phyloP scores from a whole-genome alignment of 1,140 invertebrate species.

The Reticulitermes speratus region DNA sequence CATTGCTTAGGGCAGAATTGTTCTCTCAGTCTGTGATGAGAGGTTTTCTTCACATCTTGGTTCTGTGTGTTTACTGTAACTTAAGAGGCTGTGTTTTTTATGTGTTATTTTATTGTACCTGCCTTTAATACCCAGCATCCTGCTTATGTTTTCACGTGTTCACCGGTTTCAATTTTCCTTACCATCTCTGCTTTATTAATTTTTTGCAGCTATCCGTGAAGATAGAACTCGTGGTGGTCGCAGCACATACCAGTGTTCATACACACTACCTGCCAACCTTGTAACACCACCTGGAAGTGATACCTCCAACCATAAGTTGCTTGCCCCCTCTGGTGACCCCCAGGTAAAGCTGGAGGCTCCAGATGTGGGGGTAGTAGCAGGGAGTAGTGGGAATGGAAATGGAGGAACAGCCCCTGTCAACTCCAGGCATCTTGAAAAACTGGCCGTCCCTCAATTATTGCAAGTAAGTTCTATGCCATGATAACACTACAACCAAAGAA shows the following conservation, averaged over 20 bases:
- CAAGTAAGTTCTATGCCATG: constrained; percentile 46
- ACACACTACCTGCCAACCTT: constrained; percentile 67
- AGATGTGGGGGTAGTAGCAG: constrained; percentile 38
- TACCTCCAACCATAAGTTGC: constrained; percentile 23
- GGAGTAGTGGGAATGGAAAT: constrained; percentile 39
- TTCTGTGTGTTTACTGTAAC: too few relatives aligned
- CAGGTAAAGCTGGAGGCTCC: constrained; percentile 40
- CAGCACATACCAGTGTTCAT: constrained; percentile 93
- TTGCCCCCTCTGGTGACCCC: constrained; percentile 36
- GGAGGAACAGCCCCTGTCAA: constrained; percentile 32
- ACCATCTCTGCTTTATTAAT: too few relatives aligned
- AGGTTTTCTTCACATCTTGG: too few relatives aligned
- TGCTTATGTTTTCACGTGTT: too few relatives aligned
- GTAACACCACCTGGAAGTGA: constrained; percentile 30
- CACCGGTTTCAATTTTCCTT: too few relatives aligned
- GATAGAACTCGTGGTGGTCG: constrained; percentile 92
- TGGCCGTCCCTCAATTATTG: constrained; percentile 54
- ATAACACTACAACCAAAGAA: too few relatives aligned
- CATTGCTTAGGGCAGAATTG: too few relatives aligned
- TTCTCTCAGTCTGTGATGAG: too few relatives aligned
- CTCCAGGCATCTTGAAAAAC: constrained; percentile 40
- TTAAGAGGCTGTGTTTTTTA: too few relatives aligned
- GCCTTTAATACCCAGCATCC: too few relatives aligned
- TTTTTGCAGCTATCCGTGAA: constrained; percentile 78
- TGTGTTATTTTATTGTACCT: too few relatives aligned